phyloP scores from a whole-genome alignment of 2,797 vertebrate genomes.

The Holocentrus rufus region DNA sequence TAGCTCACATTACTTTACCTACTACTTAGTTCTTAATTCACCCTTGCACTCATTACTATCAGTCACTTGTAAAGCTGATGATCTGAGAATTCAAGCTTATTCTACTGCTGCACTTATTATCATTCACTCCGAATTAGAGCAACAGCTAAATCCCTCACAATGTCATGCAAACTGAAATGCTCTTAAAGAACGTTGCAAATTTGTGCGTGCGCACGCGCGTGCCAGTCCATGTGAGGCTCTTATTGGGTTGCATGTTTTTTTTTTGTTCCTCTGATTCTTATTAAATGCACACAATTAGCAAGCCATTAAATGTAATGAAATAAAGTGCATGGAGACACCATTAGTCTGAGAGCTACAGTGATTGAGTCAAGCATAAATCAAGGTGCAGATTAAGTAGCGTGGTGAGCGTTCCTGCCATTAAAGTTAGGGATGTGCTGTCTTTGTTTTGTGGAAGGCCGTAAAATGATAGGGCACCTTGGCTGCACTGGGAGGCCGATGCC shows the following conservation, averaged over 20 bases:
- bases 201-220: background rate
- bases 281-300: conserved; percentile 71
- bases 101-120: background rate
- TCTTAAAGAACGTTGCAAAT: background rate
- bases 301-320: conserved; percentile 68
- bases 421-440: conserved; percentile 52
- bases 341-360: conserved; percentile 63
- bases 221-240: conserved; percentile 1
- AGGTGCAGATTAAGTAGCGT: conserved; percentile 52
- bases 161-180: conserved; percentile 8
- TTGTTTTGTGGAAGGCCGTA: conserved; percentile 58
- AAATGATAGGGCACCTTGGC: conserved; percentile 66
- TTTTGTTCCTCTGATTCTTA: conserved; percentile 52
- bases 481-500: conserved; percentile 17
- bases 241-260: conserved; percentile 15
- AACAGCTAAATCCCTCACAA: background rate
- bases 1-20: background rate
- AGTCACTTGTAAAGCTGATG: background rate
- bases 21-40: background rate
- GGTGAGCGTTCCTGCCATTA: conserved; percentile 53
- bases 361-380: conserved; percentile 65
- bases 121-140: background rate
- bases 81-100: background rate
- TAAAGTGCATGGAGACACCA: conserved; percentile 58
- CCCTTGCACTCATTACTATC: background rate